These are phyloP conservation scores for Acridotheres tristis DNA, from an alignment of 2,797 vertebrate species.

Conservation along the genomic window DNA sequence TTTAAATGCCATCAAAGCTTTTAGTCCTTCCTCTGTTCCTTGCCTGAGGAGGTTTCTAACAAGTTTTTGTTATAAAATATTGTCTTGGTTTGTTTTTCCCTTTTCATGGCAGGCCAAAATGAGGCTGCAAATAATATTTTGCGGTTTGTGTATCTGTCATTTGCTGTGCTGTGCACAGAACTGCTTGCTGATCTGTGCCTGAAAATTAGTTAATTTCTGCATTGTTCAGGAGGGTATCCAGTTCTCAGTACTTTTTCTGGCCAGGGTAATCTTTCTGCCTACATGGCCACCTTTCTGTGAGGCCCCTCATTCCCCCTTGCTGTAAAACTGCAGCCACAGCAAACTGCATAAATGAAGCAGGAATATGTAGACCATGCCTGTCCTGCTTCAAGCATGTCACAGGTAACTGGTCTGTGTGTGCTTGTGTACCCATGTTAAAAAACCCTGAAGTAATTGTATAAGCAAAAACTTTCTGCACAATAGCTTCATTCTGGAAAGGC, in stretches of 20 bases:
- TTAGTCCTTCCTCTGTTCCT: neutral
- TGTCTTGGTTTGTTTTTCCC: neutral
- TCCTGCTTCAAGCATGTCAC: neutral
- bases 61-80: slow-evolving; percentile 15
- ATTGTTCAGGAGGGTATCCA: neutral
- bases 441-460: neutral
- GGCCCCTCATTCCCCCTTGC: neutral
- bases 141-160: neutral
- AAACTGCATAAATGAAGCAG: neutral
- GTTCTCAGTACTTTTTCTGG: neutral
- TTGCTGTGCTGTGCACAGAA: neutral
- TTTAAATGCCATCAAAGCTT: slow-evolving; percentile 36
- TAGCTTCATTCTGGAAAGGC: neutral
- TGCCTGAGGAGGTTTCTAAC: slow-evolving; percentile 44
- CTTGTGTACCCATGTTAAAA: neutral
- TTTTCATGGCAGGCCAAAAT: neutral
- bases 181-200: neutral
- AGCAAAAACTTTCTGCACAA: neutral
- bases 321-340: neutral
- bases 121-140: neutral
- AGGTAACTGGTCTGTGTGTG: neutral
- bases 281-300: neutral
- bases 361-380: neutral
- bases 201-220: neutral
- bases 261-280: neutral